Conservation (phyloP, 1,140 invertebrate genomes). For the Papilio helenus region DNA sequence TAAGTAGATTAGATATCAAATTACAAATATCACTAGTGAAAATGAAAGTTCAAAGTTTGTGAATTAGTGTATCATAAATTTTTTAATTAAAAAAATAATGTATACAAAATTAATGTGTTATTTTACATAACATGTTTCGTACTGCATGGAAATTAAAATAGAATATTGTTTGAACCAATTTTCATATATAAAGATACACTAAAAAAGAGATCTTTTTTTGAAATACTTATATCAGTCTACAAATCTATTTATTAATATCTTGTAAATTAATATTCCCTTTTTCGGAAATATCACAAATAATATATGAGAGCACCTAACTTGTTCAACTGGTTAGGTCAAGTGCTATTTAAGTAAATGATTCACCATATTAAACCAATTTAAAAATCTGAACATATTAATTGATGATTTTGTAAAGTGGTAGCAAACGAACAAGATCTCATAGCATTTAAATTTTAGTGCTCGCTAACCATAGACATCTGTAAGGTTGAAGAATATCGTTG, state of each 20-base stretch:
- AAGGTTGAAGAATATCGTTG: too few species aligned
- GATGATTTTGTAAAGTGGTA: not conserved
- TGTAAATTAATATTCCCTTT: not conserved
- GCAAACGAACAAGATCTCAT: not conserved
- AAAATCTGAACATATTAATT: not conserved
- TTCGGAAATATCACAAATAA: not conserved
- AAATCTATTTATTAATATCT: too few species aligned
- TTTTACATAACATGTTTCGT: not conserved
- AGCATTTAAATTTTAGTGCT: too few species aligned
- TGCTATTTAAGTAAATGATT: not conserved
- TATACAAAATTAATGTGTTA: conserved; percentile 5
- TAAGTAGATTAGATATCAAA: not conserved
- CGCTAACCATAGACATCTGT: too few species aligned
- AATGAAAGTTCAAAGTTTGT: not conserved
- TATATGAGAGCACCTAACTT: not conserved
- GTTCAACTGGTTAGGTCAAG: not conserved
- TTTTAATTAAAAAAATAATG: conserved; percentile 2
- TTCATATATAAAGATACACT: too few species aligned
- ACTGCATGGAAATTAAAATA: not conserved
- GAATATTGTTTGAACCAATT: not conserved
- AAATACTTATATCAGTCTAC: too few species aligned
- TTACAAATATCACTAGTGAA: conserved; percentile 1
- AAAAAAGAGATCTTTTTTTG: too few species aligned
- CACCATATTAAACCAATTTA: not conserved
- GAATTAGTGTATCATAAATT: not conserved